Evolutionary conservation across 2,797 vertebrate genomes (phyloP).

Genomic region (Anabas testudineus): DNA sequence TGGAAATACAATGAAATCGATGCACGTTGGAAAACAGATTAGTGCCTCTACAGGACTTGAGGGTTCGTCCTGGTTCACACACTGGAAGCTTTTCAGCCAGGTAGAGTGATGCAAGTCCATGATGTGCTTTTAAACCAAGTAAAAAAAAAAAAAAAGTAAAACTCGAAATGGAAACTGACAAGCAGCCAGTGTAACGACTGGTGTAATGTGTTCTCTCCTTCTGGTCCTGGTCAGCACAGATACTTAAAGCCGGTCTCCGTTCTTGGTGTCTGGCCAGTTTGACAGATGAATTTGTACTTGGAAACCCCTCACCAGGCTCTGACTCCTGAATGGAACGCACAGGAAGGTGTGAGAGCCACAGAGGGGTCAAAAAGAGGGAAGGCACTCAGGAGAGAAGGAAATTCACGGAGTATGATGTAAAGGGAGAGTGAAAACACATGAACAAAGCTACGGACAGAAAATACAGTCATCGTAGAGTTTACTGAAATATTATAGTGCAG

Average conservation of each 20-base stretch:
- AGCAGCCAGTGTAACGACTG: too few relatives aligned
- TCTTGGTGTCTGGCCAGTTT: slow-evolving; percentile 18
- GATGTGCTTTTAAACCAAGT: too few relatives aligned
- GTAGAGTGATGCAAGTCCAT: too few relatives aligned
- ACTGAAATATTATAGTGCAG: background rate
- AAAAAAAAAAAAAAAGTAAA: too few relatives aligned
- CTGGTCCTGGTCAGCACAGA: too few relatives aligned
- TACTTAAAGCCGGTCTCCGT: background rate
- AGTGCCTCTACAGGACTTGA: too few relatives aligned
- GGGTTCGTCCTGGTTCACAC: too few relatives aligned
- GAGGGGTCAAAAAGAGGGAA: slow-evolving; percentile 8
- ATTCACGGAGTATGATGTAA: background rate
- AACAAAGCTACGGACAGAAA: background rate
- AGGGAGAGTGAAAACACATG: background rate
- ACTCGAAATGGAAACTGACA: too few relatives aligned
- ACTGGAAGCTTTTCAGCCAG: too few relatives aligned
- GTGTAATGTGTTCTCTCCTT: too few relatives aligned
- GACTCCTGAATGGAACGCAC: slow-evolving; percentile 28
- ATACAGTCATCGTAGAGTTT: background rate
- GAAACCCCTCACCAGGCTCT: slow-evolving; percentile 11
- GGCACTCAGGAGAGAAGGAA: background rate
- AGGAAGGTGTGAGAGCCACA: slow-evolving; percentile 10
- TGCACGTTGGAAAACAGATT: too few relatives aligned
- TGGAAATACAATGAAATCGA: too few relatives aligned
- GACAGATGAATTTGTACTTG: slow-evolving; percentile 31